Conservation (phyloP, 2,113 vertebrate genomes). For the Toxotes chatareus region DNA sequence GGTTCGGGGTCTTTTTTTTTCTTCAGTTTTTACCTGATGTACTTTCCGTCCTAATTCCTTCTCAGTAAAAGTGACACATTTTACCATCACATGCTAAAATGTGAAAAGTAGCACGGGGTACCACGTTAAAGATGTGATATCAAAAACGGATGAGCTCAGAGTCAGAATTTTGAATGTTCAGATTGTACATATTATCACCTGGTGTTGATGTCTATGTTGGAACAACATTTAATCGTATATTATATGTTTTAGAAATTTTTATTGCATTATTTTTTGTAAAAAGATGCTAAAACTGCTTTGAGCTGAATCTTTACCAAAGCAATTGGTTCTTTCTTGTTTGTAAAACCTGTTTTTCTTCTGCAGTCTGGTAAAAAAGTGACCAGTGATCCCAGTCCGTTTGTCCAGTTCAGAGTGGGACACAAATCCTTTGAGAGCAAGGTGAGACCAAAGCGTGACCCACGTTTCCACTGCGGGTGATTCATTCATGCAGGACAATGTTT, state of each 20-base stretch:
- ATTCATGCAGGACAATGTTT: background rate
- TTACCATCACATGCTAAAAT: background rate
- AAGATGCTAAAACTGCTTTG: no score
- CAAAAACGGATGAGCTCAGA: background rate
- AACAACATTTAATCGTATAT: background rate
- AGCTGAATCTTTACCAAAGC: no score
- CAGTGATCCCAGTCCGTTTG: conserved; percentile 93
- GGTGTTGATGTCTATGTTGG: no score
- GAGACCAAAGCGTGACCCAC: conserved; percentile 43
- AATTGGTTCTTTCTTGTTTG: background rate
- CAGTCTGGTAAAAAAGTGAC: conserved; percentile 95
- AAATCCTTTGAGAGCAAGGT: conserved; percentile 94
- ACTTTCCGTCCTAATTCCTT: conserved; percentile 6
- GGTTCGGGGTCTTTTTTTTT: background rate
- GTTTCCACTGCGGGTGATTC: background rate
- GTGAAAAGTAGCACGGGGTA: background rate
- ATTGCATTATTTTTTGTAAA: background rate
- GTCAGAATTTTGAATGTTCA: background rate
- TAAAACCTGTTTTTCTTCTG: conserved; percentile 49
- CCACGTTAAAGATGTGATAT: background rate
- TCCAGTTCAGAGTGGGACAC: conserved; percentile 93
- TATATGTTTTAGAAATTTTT: background rate
- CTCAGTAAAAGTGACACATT: background rate
- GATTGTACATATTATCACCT: background rate
- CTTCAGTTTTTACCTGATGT: background rate